Evolutionary conservation across 2,113 vertebrate genomes (phyloP).

Genomic region (Ameiurus melas): DNA sequence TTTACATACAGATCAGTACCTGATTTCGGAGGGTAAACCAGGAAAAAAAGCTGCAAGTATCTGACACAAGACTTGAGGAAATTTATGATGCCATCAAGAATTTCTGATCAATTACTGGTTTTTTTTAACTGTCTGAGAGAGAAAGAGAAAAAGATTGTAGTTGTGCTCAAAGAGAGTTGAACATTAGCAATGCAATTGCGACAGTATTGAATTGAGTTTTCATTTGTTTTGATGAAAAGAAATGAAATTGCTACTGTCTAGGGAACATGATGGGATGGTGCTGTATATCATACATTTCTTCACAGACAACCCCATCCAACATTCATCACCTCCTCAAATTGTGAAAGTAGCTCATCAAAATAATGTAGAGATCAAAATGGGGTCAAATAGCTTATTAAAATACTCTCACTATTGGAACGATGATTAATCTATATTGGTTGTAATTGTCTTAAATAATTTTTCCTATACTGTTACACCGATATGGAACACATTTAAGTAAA

Average conservation of each 20-base stretch:
- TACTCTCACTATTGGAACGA: not conserved
- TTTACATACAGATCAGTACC: not conserved
- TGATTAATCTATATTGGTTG: not conserved
- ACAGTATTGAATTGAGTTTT: conserved; percentile 5
- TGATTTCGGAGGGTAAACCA: not conserved
- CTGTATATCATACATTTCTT: not conserved
- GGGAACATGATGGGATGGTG: not conserved
- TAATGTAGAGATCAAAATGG: not conserved
- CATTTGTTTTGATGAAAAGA: conserved; percentile 25
- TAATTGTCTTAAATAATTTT: not conserved
- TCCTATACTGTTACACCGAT: not conserved
- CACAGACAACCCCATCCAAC: conserved; percentile 1
- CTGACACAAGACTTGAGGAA: not conserved
- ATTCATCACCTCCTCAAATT: not conserved
- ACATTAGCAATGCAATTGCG: not conserved
- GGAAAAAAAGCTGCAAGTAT: not conserved
- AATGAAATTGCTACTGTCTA: not conserved
- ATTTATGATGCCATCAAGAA: not conserved
- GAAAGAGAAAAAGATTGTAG: not conserved
- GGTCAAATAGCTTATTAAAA: not conserved
- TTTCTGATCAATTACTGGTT: not conserved
- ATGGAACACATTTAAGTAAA: not conserved
- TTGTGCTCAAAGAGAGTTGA: not conserved
- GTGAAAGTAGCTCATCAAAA: not conserved
- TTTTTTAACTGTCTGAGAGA: not conserved